Conservation (phyloP, 2,888 invertebrate genomes). For the Nasonovia ribisnigri region DNA sequence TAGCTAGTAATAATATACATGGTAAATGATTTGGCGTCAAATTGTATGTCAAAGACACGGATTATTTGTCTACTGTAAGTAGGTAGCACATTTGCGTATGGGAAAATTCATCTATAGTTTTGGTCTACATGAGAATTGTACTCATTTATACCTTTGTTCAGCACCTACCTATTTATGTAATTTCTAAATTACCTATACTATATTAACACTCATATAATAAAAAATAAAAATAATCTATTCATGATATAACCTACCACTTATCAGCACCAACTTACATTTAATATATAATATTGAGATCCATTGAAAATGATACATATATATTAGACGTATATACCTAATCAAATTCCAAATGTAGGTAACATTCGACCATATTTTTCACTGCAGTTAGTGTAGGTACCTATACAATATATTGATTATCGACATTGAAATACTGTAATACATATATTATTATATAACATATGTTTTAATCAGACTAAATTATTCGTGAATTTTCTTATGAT, state of each 20-base stretch:
- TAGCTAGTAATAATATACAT: background rate
- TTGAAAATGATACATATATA: background rate
- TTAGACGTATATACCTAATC: background rate
- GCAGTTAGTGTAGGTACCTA: too few species aligned
- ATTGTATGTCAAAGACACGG: slow-evolving; percentile 33
- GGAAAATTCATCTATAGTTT: background rate
- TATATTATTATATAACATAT: background rate
- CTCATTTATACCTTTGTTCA: background rate
- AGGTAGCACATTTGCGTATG: background rate
- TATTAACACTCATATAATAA: background rate
- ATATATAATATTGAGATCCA: background rate
- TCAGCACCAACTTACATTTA: background rate
- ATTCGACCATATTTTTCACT: background rate
- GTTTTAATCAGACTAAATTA: background rate
- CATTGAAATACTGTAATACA: too few species aligned
- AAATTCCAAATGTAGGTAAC: background rate
- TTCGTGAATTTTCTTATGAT: background rate
- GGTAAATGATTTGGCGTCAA: background rate
- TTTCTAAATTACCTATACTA: background rate
- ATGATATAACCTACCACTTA: too few species aligned
- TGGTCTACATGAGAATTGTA: background rate
- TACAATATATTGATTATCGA: too few species aligned
- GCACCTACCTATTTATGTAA: too few species aligned
- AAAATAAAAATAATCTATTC: too few species aligned
- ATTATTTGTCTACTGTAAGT: slow-evolving; percentile 12